Base-by-base conservation (phyloP, 2,797 vertebrate species). In the Anabas testudineus region DNA sequence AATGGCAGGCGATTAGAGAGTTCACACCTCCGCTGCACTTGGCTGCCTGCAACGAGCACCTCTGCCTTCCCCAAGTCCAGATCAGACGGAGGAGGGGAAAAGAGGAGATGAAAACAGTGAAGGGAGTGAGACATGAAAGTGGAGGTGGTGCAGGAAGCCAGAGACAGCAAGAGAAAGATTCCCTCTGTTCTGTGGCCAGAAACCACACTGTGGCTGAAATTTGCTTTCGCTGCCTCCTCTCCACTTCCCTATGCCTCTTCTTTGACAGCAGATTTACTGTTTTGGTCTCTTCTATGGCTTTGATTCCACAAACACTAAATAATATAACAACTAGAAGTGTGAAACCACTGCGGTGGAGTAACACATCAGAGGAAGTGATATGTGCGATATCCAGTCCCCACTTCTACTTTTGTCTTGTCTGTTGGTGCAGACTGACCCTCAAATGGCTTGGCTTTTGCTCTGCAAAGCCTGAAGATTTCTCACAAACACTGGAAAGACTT, bases 21-120 rank as follows among this genome's bases (percentile, higher is more conserved):
- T 87, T 87, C 83, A 81, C 83, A 86, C 85, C 74, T 86, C 78
- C 5, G 47, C 68, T 41, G 83, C 77, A 63, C 72, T 47, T 68
- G 60, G 67, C 71, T 16, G 64, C 74, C 53, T 28, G 52, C 62
- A 72, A 76, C 58, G 60, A 24, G 34, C 14, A 58, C 75, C 69
- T 72, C 61, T 49, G 39, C 51, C 60, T 15, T 52, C 47, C 30
- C 39, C 22, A 1, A 21, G 49, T 57, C 65, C 64, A 37, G 28
- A 58, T 56, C 32, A 39, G 77, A 72, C 7, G 67, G 61, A 61
- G 69, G 67, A 47, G 63, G 58, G 32, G 19, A 24, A 34, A 51
- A 63, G 46, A 34, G 14, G 51, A 52, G 51, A 49, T 24, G 58
- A 59, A 56, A 47, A 65, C 49, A 42, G 62, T 13, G 62, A 49